A percentile compares a stretch with the other conserved stretches of the same genome.
Conservation (phyloP, 1,140 invertebrate species). For the Cotesia glomerata region DNA sequence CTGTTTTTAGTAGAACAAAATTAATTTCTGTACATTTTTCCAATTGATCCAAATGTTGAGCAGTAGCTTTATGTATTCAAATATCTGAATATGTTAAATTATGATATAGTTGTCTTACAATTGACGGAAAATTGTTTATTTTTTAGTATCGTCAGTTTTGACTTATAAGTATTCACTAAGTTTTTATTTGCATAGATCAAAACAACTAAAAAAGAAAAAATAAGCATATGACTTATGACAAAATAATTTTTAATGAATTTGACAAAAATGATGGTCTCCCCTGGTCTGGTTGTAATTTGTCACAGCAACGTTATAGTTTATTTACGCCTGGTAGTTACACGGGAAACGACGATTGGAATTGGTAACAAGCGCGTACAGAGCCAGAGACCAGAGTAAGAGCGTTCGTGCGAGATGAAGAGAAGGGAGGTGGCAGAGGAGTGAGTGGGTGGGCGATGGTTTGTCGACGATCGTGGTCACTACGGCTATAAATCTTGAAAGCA, state of each 20-base stretch:
- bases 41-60: no score
- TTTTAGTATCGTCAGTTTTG: no score
- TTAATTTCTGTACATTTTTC: no score
- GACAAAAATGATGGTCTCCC: background rate
- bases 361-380: conserved; percentile 47
- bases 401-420: conserved; percentile 27
- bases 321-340: conserved; percentile 46
- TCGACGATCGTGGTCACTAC: conserved; percentile 3
- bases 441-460: conserved; percentile 10
- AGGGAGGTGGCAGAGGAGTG: background rate
- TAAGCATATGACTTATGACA: no score
- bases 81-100: no score
- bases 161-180: no score
- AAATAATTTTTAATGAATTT: background rate
- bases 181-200: no score
- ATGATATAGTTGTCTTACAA: no score
- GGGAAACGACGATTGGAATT: conserved; percentile 53
- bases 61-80: no score
- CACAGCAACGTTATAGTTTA: conserved; percentile 8
- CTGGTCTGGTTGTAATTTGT: background rate
- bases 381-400: background rate
- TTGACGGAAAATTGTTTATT: no score
- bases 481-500: conserved; percentile 34
- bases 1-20: no score
- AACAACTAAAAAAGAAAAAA: no score